phyloP scores from a whole-genome alignment of 2,797 vertebrate species.

The Semotilus atromaculatus region DNA sequence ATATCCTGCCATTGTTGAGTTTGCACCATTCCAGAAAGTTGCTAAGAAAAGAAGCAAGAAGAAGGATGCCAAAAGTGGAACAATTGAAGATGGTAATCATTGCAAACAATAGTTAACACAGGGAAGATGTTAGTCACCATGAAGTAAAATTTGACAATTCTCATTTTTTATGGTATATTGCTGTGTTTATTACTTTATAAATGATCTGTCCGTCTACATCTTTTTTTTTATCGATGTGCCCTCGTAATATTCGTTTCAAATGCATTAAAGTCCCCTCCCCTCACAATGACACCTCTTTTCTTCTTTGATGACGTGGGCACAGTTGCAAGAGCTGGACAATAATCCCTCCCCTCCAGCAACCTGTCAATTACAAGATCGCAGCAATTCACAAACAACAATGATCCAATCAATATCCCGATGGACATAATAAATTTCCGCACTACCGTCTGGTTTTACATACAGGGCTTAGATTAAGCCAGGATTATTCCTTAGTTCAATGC shows the following conservation, averaged over 20 bases:
- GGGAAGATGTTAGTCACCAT: neutral
- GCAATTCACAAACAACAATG: neutral
- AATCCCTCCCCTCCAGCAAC: too few relatives aligned
- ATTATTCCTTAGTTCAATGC: too few relatives aligned
- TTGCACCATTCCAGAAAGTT: conserved; percentile 98
- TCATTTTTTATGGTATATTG: neutral
- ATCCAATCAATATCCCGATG: neutral
- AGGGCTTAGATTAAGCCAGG: too few relatives aligned
- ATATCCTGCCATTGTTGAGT: conserved; percentile 96
- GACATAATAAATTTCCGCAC: neutral
- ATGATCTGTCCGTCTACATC: neutral
- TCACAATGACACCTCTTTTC: neutral
- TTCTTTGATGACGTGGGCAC: neutral
- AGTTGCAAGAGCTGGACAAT: neutral
- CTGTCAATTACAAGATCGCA: neutral
- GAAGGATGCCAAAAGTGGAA: conserved; percentile 95
- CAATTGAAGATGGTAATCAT: conserved; percentile 88
- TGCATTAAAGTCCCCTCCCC: neutral
- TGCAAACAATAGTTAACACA: neutral
- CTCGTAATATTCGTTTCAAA: neutral
- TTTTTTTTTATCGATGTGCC: neutral
- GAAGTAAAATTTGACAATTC: neutral
- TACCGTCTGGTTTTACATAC: neutral
- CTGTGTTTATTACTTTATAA: neutral
- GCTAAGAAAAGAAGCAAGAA: conserved; percentile 98